These are phyloP conservation scores for Andricus curvator DNA, from an alignment of 2,888 invertebrate genomes.

Conservation along the genomic window DNA sequence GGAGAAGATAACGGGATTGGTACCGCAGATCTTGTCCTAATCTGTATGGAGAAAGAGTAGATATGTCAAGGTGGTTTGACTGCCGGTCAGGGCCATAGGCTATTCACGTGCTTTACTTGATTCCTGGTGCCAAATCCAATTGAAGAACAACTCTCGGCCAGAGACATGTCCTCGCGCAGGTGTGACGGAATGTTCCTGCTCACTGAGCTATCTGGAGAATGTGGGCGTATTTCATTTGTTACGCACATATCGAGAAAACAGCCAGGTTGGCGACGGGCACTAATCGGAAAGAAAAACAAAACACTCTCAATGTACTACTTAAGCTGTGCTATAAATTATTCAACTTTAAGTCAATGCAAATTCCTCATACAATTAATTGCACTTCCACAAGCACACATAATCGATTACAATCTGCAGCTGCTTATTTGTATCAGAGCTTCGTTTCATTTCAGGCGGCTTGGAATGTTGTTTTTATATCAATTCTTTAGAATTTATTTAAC, in stretches of 20 bases:
- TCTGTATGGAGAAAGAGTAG: constrained; percentile 15
- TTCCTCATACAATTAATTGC: constrained; percentile 31
- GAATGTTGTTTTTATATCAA: neutral
- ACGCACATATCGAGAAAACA: constrained; percentile 1
- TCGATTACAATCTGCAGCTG: neutral
- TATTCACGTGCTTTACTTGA: constrained; percentile 8
- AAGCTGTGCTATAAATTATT: constrained; percentile 26
- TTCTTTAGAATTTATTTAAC: no score
- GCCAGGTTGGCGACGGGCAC: constrained; percentile 50
- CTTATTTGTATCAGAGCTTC: constrained; percentile 20
- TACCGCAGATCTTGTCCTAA: neutral
- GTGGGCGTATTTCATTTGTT: constrained; percentile 51
- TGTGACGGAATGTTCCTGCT: constrained; percentile 49
- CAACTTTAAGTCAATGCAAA: constrained; percentile 30
- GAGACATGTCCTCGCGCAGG: constrained; percentile 40
- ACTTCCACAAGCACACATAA: no score
- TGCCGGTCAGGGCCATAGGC: constrained; percentile 40
- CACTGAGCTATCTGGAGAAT: constrained; percentile 49
- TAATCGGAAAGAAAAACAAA: constrained; percentile 52
- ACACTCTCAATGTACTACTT: constrained; percentile 18
- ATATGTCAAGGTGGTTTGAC: constrained; percentile 40
- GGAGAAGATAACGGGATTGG: neutral
- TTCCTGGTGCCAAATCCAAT: neutral
- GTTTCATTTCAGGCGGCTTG: neutral
- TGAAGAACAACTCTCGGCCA: constrained; percentile 14